Evolutionary conservation across 2,888 invertebrate genomes (phyloP), one percentile per base, ranked within the genome.

Genomic region (Cenopis cana): DNA sequence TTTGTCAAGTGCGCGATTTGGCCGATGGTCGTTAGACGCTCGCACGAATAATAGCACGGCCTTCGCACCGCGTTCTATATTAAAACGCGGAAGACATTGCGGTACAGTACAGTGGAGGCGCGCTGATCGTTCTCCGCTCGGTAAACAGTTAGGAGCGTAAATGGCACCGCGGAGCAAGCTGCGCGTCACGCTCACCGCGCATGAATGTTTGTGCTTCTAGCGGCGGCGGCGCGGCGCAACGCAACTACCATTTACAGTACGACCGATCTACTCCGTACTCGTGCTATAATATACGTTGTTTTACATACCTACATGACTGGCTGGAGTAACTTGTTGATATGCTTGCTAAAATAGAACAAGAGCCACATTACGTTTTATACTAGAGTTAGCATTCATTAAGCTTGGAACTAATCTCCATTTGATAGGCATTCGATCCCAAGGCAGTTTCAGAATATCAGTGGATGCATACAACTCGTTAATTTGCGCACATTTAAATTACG

Each of bases 51-150:
- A 87, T 86, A 84, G 79, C 78, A 74, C 85, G 93, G 87, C 93
- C 93, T 93, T 93, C 92, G 81, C 80, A 82, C 92, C 92, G 81
- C 79, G 82, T 81, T 86, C 91, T 93, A 93, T 90, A 90, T 93
- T 91, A 89, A 82, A 90, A 92, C 89, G 85, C 93, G 93, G 93
- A 93, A 93, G 92, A 72, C 88, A 85, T 84, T 83, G 85, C 86
- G 82, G 84, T 82, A 85, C 83, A 64, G 84, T 82, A 85, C 83
- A 64, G 64, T 85, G 85, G 88, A 85, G 85, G 81, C 86, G 82
- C 85, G 83, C 84, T 81, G 87, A 88, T 88, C 84, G 81, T 80
- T 87, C 84, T 78, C 74, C 82, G 83, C 85, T 82, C 80, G 73
- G 83, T 84, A 84, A 86, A 90, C 91, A 89, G 91, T 91, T 90